phyloP scores from a whole-genome alignment of 2,113 vertebrate genomes.

The Halcyon senegalensis region DNA sequence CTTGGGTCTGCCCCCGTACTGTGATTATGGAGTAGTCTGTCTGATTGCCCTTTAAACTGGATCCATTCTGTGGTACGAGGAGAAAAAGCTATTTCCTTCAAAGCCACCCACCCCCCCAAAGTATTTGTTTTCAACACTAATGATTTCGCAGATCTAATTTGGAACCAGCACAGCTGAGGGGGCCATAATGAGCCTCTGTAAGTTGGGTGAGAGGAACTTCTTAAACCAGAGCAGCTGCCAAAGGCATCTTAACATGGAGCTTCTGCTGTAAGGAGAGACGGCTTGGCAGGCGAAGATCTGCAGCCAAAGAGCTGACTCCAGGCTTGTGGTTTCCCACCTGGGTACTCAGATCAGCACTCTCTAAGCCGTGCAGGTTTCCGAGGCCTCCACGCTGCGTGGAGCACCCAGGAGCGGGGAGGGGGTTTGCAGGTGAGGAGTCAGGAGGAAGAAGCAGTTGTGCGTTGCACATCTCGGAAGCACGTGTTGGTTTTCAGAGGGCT shows the following conservation, averaged over 20 bases:
- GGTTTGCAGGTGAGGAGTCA: not conserved
- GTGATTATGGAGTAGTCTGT: not conserved
- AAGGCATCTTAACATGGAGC: not conserved
- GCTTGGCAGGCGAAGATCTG: not conserved
- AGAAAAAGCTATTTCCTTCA: not conserved
- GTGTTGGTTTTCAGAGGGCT: not conserved
- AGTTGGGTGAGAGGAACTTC: not conserved
- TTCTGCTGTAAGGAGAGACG: not conserved
- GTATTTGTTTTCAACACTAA: not conserved
- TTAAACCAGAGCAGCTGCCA: constrained; percentile 19
- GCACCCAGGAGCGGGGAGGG: not conserved
- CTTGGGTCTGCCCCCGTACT: not conserved
- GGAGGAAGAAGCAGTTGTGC: not conserved
- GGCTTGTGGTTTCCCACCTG: not conserved
- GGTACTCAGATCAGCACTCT: not conserved
- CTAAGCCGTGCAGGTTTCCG: not conserved
- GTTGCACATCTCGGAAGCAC: not conserved
- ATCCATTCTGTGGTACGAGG: not conserved
- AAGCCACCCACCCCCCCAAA: not conserved
- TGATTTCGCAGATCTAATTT: not conserved
- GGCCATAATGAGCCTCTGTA: not conserved
- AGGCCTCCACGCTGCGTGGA: not conserved
- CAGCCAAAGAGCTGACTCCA: not conserved
- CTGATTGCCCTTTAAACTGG: not conserved
- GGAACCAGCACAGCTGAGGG: not conserved